A percentile compares a stretch with the other conserved stretches of the same genome.
These are phyloP conservation scores for Pionites leucogaster DNA, from an alignment of 2,113 vertebrate species.

Conservation along the genomic window DNA sequence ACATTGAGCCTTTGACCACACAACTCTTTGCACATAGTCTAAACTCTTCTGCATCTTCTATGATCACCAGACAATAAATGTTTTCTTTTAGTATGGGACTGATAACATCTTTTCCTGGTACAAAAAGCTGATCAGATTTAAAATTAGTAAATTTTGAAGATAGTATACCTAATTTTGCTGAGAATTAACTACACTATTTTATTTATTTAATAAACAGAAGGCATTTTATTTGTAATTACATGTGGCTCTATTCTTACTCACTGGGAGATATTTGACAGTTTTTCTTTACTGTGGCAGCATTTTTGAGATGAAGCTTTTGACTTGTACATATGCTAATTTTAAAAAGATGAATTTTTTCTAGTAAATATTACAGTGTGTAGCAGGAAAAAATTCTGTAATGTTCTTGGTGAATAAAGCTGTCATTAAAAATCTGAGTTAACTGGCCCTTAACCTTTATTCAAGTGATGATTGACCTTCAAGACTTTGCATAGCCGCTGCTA, in stretches of 20 bases:
- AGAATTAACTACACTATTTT: not conserved
- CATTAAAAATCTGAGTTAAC: slow-evolving; percentile 12
- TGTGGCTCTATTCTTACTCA: not conserved
- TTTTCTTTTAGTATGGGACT: not conserved
- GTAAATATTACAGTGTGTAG: not conserved
- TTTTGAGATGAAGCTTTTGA: not conserved
- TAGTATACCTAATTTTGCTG: not conserved
- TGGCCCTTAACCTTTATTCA: not conserved
- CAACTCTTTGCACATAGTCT: not conserved
- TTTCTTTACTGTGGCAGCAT: not conserved
- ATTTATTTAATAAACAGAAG: not conserved
- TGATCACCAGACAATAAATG: not conserved
- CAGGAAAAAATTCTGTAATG: not conserved
- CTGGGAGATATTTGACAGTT: not conserved
- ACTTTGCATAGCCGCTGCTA: not conserved
- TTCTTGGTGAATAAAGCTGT: not conserved
- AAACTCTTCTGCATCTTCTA: not conserved
- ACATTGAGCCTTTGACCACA: too few relatives aligned
- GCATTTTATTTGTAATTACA: not conserved
- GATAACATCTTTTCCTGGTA: not conserved
- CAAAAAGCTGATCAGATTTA: not conserved
- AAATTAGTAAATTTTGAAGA: not conserved
- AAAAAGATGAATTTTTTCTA: not conserved
- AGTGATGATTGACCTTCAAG: slow-evolving; percentile 24
- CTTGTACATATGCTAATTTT: not conserved